Percentiles rank a stretch among this genome's conserved stretches.
Conservation (phyloP, 2,113 vertebrate species). For the Aramus guarauna region DNA sequence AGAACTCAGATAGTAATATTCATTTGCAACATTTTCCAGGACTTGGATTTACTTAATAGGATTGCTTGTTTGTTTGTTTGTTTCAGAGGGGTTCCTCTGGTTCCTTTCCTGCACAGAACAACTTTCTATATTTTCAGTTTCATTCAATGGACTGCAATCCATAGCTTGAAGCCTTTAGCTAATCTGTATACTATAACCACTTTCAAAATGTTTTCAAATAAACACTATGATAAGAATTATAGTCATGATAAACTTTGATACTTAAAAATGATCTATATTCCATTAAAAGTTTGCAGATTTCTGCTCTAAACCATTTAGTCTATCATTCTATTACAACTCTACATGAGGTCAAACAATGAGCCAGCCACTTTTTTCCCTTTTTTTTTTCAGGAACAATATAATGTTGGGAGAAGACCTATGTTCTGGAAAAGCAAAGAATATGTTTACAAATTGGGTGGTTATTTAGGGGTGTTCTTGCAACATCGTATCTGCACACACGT, state of each 20-base stretch:
- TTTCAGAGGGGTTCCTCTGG: neutral
- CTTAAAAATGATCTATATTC: neutral
- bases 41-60: neutral
- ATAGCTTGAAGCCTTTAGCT: neutral
- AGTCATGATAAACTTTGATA: neutral
- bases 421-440: neutral
- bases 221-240: neutral
- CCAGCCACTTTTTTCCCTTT: accelerated
- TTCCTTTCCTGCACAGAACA: neutral
- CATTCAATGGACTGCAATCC: neutral
- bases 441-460: neutral
- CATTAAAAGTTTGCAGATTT: neutral
- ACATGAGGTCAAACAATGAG: neutral
- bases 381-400: neutral
- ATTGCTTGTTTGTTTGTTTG: no score
- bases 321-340: neutral
- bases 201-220: neutral
- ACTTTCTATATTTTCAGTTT: neutral
- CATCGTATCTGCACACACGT: neutral
- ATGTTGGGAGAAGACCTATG: neutral
- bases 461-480: neutral
- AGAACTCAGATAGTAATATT: neutral
- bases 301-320: neutral
- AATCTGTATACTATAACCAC: neutral
- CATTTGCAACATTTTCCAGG: neutral